Evolutionary conservation across 2,888 invertebrate genomes (phyloP), one percentile per base, ranked within the genome.

Genomic region (Eledona agricola): DNA sequence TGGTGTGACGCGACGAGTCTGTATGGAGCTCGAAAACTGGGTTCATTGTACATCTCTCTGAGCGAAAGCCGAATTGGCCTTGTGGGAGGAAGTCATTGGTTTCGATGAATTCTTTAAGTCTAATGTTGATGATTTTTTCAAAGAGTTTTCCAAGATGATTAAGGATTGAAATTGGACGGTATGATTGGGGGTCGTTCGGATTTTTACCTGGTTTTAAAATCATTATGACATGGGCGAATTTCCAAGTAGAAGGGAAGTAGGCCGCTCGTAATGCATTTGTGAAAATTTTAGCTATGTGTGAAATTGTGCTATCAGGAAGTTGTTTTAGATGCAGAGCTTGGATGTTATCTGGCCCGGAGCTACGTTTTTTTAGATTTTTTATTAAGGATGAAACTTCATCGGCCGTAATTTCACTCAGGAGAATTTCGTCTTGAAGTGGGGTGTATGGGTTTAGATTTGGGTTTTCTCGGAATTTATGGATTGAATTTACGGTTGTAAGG

Each of bases 11-110:
- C 15, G 12, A n/a, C 1, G 13, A 6, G 15, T 49, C 40, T 2
- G 49, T 40, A n/a, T 49, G 40, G n/a, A 49, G 40, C n/a, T 32
- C 19, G 2, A 49, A 23, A n/a, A 49, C 3, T 6, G 38, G 31
- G 13, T 49, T 19, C 7, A 7, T 5, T 9, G 40, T 40, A 4
- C 13, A 29, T 9, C 23, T 29, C 4, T 34, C 10, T 5, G 26
- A 11, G 6, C 40, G 23, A 12, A 50, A 50, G 10, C 50, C 50
- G 12, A 40, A 40, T 25, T 50, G 50, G 12, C 23, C 5, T n/a
- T 7, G 22, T 1, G 50, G 50, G 12, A 35, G 10, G 16, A 49
- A 4, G 16, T 49, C 25, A 19, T 47, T 16, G 3, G 7, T 19
- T 35, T 35, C 37, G 12, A 19, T 9, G 11, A 47, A 7, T 1